These are phyloP conservation scores for Siniperca obscura DNA, from an alignment of 2,797 vertebrate species.

Conservation along the genomic window DNA sequence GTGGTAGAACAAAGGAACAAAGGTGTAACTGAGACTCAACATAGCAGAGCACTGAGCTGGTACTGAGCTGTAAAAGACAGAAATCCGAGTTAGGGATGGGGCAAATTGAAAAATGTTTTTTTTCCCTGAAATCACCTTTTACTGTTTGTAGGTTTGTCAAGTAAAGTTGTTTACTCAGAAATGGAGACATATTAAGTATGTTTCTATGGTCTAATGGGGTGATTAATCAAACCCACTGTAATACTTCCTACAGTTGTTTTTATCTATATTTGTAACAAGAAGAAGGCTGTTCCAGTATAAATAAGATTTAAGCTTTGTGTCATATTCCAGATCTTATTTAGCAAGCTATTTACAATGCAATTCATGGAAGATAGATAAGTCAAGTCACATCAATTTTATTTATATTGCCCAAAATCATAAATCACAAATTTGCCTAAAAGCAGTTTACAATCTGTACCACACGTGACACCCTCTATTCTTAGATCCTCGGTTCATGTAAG, in stretches of 20 bases:
- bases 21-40: constrained; percentile 29
- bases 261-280: not conserved
- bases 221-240: not conserved
- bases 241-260: not conserved
- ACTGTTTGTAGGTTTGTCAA: not conserved
- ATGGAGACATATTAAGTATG: not conserved
- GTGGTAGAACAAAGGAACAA: constrained; percentile 32
- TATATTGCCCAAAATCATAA: not conserved
- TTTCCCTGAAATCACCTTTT: constrained; percentile 12
- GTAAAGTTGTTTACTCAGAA: not conserved
- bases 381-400: not conserved
- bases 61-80: constrained; percentile 11
- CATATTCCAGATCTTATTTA: not conserved
- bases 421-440: not conserved
- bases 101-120: constrained; percentile 21
- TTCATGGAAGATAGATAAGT: not conserved
- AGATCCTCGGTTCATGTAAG: not conserved
- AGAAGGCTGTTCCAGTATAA: not conserved
- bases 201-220: not conserved
- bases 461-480: constrained; percentile 3
- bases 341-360: not conserved
- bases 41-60: constrained; percentile 19
- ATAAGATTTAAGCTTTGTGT: not conserved
- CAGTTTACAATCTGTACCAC: not conserved
- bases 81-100: not conserved